Conservation (phyloP, 2,888 invertebrate genomes). For the Tanytarsus gracilentus region DNA sequence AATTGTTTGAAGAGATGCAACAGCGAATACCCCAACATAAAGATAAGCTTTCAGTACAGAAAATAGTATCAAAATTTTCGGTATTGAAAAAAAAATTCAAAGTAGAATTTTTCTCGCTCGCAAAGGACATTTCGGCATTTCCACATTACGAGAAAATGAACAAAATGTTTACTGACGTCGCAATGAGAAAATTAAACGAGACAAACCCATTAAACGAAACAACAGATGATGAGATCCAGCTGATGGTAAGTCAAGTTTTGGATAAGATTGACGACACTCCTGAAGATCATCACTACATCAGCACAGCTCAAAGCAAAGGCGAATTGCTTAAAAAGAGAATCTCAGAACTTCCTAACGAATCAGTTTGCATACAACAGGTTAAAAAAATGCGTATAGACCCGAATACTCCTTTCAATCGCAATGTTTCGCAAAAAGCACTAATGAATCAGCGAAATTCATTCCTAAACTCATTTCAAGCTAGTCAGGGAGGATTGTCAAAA, state of each 20-base stretch:
- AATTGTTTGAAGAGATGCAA: no score
- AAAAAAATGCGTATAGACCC: not conserved
- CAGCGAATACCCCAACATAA: no score
- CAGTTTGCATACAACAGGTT: not conserved
- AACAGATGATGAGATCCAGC: not conserved
- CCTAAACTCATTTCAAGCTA: not conserved
- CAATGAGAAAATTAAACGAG: not conserved
- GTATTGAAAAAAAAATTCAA: constrained; percentile 11
- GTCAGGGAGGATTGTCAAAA: not conserved
- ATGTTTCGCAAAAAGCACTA: not conserved
- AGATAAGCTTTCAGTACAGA: no score
- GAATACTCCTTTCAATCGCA: constrained; percentile 18
- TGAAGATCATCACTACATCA: not conserved
- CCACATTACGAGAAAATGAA: not conserved
- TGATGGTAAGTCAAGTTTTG: not conserved
- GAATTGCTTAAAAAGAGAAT: not conserved
- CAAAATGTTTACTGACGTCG: constrained; percentile 2
- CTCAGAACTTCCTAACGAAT: not conserved
- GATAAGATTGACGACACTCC: not conserved
- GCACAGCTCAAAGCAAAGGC: not conserved
- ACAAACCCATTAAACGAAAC: not conserved
- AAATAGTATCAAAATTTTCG: no score
- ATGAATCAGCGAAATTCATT: not conserved
- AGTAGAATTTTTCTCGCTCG: not conserved
- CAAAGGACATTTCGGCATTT: no score